A percentile compares a stretch with the other conserved stretches of the same genome.
phyloP scores from a whole-genome alignment of 2,888 invertebrate genomes.

The Cerastoderma edule region DNA sequence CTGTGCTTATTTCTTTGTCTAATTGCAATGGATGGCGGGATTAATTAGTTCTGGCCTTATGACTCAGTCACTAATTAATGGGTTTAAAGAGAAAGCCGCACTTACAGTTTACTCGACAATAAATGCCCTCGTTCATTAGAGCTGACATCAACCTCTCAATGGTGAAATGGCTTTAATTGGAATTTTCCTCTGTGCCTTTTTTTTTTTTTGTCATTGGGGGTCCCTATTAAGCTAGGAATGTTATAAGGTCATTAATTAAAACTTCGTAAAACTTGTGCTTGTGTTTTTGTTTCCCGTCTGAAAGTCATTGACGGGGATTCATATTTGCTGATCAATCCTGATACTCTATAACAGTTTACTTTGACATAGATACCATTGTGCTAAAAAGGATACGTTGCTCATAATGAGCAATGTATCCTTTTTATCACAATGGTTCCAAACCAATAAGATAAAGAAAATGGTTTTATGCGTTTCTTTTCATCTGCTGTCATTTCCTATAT shows the following conservation, averaged over 20 bases:
- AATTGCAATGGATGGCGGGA: conserved; percentile 59
- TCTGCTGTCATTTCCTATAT: no score
- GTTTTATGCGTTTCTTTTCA: no score
- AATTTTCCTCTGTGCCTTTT: conserved; percentile 13
- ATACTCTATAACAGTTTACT: neutral
- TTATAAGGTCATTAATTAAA: conserved; percentile 23
- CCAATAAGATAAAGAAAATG: no score
- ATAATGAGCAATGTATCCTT: neutral
- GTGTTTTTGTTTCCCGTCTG: neutral
- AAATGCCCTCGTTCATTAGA: conserved; percentile 35
- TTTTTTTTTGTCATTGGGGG: conserved; percentile 10
- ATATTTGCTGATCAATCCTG: no score
- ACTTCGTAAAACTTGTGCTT: neutral
- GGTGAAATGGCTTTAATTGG: conserved; percentile 38
- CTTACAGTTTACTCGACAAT: conserved; percentile 43
- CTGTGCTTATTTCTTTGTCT: conserved; percentile 57
- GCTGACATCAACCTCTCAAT: conserved; percentile 22
- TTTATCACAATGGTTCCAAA: conserved; percentile 3
- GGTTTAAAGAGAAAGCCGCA: conserved; percentile 44
- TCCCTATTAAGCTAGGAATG: conserved; percentile 12
- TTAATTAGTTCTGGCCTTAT: conserved; percentile 60
- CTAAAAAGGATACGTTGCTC: neutral
- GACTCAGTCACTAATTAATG: conserved; percentile 64
- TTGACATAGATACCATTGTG: neutral
- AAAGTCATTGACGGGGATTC: no score